Conservation (phyloP, 2,888 invertebrate genomes). For the Pandemis heparana region DNA sequence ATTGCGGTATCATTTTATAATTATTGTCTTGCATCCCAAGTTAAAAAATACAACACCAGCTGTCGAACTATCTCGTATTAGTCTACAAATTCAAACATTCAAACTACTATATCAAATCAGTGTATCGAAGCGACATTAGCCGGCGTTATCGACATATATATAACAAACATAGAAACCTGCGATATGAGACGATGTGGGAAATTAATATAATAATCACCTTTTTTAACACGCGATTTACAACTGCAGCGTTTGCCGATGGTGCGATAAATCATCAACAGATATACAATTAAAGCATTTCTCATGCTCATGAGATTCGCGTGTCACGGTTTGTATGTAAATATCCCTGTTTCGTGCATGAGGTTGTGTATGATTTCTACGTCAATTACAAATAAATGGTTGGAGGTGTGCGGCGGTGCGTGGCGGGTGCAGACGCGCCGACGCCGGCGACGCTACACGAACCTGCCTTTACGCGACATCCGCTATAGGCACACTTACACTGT, state of each 20-base stretch:
- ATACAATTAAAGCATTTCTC: slow-evolving; percentile 63
- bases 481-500: background rate
- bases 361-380: slow-evolving; percentile 28
- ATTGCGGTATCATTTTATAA: too few species aligned
- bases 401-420: slow-evolving; percentile 18
- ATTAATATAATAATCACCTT: slow-evolving; percentile 45
- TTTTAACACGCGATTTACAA: slow-evolving; percentile 54
- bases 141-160: slow-evolving; percentile 16
- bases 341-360: slow-evolving; percentile 31
- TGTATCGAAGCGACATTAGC: too few species aligned
- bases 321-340: slow-evolving; percentile 47
- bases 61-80: too few species aligned
- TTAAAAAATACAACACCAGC: background rate
- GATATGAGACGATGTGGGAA: slow-evolving; percentile 48
- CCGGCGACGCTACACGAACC: background rate
- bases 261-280: slow-evolving; percentile 56
- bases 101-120: slow-evolving; percentile 9
- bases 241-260: slow-evolving; percentile 44
- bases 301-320: slow-evolving; percentile 60
- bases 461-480: background rate
- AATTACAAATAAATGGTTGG: slow-evolving; percentile 21
- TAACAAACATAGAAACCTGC: slow-evolving; percentile 12
- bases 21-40: too few species aligned
- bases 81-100: slow-evolving; percentile 3
- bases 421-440: slow-evolving; percentile 10